phyloP scores from a whole-genome alignment of 37 sponge, comb jelly and placozoan genomes.

The Aplysina aerophoba region DNA sequence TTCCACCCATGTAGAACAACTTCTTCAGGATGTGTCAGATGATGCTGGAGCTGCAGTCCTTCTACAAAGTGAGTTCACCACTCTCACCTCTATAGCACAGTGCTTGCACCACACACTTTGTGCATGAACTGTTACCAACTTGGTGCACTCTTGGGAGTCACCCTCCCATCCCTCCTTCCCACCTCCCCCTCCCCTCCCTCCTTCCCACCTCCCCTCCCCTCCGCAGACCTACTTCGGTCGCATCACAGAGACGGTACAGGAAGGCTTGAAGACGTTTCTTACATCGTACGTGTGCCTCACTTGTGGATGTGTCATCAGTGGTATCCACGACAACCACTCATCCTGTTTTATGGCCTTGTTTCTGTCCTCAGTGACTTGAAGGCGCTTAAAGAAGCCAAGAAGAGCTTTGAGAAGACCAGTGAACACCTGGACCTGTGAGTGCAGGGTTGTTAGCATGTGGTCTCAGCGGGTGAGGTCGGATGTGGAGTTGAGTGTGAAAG shows the following conservation, averaged over 20 bases:
- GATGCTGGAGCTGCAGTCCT: slow-evolving; percentile 49
- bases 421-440: slow-evolving; percentile 70
- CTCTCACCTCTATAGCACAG: too few relatives aligned
- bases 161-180: neutral
- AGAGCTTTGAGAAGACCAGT: slow-evolving; percentile 61
- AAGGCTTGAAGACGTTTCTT: slow-evolving; percentile 52
- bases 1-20: neutral
- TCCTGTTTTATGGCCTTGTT: neutral
- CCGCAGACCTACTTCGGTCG: slow-evolving; percentile 64
- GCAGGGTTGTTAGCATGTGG: neutral
- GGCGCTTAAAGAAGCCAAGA: slow-evolving; percentile 68
- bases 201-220: neutral
- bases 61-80: slow-evolving; percentile 51
- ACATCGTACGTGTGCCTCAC: slow-evolving; percentile 35
- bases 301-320: neutral
- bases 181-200: neutral
- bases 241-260: slow-evolving; percentile 56
- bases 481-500: neutral
- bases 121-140: too few relatives aligned
- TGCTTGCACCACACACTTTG: too few relatives aligned
- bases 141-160: too few relatives aligned
- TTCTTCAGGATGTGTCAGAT: neutral
- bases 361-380: slow-evolving; percentile 55
- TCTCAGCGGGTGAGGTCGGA: neutral
- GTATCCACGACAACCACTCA: neutral